Percentiles rank a stretch among this genome's conserved stretches.
These are phyloP conservation scores for Coracopsis vasa DNA, from an alignment of 2,113 vertebrate genomes.

Conservation along the genomic window DNA sequence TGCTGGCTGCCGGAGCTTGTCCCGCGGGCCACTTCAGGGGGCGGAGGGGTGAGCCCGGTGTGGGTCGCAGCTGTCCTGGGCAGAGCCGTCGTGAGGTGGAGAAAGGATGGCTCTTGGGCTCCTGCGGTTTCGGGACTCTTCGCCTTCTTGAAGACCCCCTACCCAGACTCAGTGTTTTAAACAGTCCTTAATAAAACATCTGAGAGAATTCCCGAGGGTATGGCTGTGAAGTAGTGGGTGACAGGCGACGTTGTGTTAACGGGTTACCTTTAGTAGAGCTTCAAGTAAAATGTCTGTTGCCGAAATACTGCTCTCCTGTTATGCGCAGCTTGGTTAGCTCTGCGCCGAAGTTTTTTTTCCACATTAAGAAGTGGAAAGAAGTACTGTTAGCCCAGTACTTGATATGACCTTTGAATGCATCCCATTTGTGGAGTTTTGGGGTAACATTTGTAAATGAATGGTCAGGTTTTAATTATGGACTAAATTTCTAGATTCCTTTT, in stretches of 20 bases:
- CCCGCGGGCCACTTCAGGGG: no score
- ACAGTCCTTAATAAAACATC: accelerated
- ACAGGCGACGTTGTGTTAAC: neutral
- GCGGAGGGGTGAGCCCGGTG: neutral
- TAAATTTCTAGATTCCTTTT: neutral
- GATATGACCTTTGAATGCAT: neutral
- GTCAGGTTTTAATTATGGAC: neutral
- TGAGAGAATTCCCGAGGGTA: neutral
- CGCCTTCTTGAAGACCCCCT: neutral
- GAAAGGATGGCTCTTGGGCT: accelerated
- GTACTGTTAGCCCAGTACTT: neutral
- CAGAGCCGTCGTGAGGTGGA: neutral
- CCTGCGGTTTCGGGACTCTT: accelerated
- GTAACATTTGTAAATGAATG: accelerated
- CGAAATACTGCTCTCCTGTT: accelerated
- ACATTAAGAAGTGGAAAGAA: neutral
- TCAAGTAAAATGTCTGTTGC: accelerated
- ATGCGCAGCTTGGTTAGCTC: accelerated
- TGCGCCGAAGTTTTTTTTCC: accelerated
- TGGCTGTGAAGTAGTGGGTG: neutral
- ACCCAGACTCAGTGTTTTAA: accelerated
- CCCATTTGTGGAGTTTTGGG: accelerated
- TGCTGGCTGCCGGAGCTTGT: neutral
- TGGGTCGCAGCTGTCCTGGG: neutral
- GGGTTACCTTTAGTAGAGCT: neutral